Base-by-base conservation (phyloP, 2,797 vertebrate species). In the Eospalax fontanierii region DNA sequence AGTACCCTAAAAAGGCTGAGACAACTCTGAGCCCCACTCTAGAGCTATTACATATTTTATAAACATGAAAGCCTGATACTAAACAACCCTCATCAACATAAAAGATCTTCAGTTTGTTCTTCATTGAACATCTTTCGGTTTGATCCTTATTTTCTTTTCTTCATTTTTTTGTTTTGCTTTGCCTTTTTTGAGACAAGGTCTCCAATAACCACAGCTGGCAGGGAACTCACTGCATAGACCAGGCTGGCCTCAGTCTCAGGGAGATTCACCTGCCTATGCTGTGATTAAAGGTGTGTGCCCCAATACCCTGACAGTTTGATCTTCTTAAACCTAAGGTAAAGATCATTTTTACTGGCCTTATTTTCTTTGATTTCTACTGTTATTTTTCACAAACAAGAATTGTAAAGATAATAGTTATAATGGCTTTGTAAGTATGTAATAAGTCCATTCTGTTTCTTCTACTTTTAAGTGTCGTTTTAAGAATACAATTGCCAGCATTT, bases 11-110 rank as follows among this genome's bases (percentile, higher is more conserved):
- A 90, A 96, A 81, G 38, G 1, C 16, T 38, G 46, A 0, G 18
- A 75, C 4, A 85, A 65, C 21, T 73, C 50, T 22, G 12, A 24
- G 30, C 33, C 75, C 12, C 7, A 30, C 11, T 65, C 16, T 75
- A 59, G 6, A 91, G 15, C 21, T 50, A 6, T 9, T 54, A 38
- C 43, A 86, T 90, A 68, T 91, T 88, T 95, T 59, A 93, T 80
- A 89, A 90, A 10, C 16, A 59, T 43, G 38, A 40, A 38, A 75
- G 8, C 26, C 89, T 79, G 43, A 33, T 88, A 40, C 38, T 66
- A 54, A 83, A 19, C 40, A 84, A 59, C 35, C 80, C 9, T 6
- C 28, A 88, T 11, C 14, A 59, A 89, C 90, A 40, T 22, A 81
- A 91, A 93, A 82, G 8, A 82, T 43, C 2, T 30, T 26, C 0